Percentiles rank a stretch among this genome's conserved stretches.
phyloP scores from a whole-genome alignment of 2,113 vertebrate species.

The Etia nguti region DNA sequence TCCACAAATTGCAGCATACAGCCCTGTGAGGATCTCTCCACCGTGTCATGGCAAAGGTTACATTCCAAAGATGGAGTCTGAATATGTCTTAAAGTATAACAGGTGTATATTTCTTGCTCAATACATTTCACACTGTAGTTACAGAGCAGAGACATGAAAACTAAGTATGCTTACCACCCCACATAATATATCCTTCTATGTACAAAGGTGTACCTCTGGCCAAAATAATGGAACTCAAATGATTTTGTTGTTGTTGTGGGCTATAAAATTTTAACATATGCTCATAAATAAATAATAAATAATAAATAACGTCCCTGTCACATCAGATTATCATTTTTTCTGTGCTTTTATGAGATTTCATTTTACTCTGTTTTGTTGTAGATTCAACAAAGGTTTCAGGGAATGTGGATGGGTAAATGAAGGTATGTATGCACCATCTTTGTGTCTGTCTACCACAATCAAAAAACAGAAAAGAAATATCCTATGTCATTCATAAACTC shows the following conservation, averaged over 20 bases:
- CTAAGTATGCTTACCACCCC: background rate
- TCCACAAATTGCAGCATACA: background rate
- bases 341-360: background rate
- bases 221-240: background rate
- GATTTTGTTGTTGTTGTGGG: background rate
- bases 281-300: background rate
- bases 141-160: background rate
- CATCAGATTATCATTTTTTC: background rate
- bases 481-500: background rate
- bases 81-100: constrained; percentile 31
- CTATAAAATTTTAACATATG: background rate
- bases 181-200: background rate
- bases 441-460: background rate
- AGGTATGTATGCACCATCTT: rapidly evolving
- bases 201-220: background rate
- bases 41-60: constrained; percentile 35
- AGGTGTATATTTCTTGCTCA: constrained; percentile 5
- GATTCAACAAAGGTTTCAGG: background rate
- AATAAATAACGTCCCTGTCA: background rate
- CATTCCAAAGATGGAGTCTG: constrained; percentile 28
- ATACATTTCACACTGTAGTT: background rate
- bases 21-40: background rate
- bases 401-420: background rate
- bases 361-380: background rate
- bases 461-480: background rate